Base-by-base conservation (phyloP, 1,140 invertebrate genomes). In the Wasmannia auropunctata region DNA sequence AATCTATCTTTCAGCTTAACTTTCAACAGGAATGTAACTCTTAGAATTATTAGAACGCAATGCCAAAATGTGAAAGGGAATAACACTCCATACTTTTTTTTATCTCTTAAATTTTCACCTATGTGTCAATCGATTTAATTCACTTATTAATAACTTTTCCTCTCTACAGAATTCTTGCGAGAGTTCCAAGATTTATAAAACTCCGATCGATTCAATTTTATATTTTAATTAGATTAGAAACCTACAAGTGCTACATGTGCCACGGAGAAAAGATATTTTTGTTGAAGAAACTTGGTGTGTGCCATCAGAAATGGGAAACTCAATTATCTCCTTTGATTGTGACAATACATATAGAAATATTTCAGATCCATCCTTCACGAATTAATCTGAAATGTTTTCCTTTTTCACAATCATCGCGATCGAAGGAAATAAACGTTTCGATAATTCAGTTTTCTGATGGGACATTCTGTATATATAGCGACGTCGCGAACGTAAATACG, bases 201-300 rank as follows among this genome's bases (percentile, higher is more conserved):
- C 3, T 46, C n/a, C n/a, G n/a, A n/a, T n/a, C n/a, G n/a, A n/a
- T n/a, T n/a, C n/a, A n/a, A n/a, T 51, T 51, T 51, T 54, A 54
- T 54, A 54, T 22, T 54, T 54, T 22, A 54, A 54, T 22, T 54
- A 43, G 43, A 43, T 54, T 22, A 63, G 46, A 63, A 77, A 77
- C 3, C 3, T 28, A 14, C 31, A 56, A 22, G 54, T 62, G 28
- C 19, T n/a, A 40, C 34, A 46, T 69, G 19, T 22, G n/a, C n/a
- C n/a, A n/a, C n/a, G 11, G 43, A n/a, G 3, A 87, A 65, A 65
- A 54, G 60, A 77, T 65, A 69, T 62, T 79, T 65, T 67, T 69
- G 22, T 80, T 43, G 56, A 62, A 60, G 40, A 62, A 0, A 62
- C 34, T 37, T 72, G 43, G n/a, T 43, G 16, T 43, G 16, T 63